phyloP scores from a whole-genome alignment of 53 echinoderm and acorn worm species.

The Luidia sarsii region DNA sequence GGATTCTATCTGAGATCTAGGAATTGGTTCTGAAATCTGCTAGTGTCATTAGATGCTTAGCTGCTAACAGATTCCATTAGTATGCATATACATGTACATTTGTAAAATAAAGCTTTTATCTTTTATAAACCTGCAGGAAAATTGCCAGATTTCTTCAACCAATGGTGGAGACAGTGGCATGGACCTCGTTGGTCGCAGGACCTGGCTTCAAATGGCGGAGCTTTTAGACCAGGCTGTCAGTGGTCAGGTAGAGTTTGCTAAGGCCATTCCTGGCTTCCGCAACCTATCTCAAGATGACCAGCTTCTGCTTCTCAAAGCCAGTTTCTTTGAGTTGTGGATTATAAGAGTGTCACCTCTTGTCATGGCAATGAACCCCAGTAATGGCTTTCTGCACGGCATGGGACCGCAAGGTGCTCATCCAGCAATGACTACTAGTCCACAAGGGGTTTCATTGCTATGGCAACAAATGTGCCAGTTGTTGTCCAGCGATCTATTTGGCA shows the following conservation, averaged over 20 bases:
- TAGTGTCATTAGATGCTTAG: too few relatives aligned
- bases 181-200: conserved; percentile 75
- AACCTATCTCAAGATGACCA: conserved; percentile 98
- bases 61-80: too few relatives aligned
- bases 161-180: conserved; percentile 59
- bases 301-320: conserved; percentile 84
- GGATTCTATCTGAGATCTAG: too few relatives aligned
- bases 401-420: conserved; percentile 4
- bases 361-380: conserved; percentile 61
- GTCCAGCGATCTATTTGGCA: conserved; percentile 79
- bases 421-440: conserved; percentile 20
- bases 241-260: conserved; percentile 99
- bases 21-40: too few relatives aligned
- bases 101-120: too few relatives aligned
- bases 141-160: conserved; percentile 45
- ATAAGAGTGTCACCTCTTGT: conserved; percentile 84
- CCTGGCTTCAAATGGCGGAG: conserved; percentile 92
- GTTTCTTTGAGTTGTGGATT: conserved; percentile 95
- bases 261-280: conserved; percentile 96
- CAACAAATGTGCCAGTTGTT: conserved; percentile 89
- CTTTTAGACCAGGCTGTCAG: conserved; percentile 94
- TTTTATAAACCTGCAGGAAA: conserved; percentile 43
- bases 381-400: conserved; percentile 56
- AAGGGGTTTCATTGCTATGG: conserved; percentile 80
- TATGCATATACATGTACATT: too few relatives aligned